Base-by-base conservation (phyloP, 2,113 vertebrate genomes). In the Oreochromis tanganicae region DNA sequence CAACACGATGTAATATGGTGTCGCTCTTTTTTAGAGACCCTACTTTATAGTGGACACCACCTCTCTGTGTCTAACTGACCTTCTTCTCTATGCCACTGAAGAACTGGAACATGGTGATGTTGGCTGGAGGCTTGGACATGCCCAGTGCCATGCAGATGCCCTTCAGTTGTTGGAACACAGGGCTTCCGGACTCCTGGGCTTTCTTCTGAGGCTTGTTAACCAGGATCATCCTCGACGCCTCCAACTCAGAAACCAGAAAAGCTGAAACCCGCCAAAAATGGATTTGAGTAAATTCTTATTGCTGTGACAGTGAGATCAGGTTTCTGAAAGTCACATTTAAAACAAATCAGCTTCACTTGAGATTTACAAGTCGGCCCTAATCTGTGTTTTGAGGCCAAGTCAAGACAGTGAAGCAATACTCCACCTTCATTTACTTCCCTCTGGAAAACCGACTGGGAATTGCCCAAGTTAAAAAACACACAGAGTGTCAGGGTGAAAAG, bases 61-160 rank as follows among this genome's bases (percentile, higher is more conserved):
- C 46, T 48, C 50, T 9, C 16, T 36, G 32, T 9, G 27, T 24
- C 7, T 21, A 10, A 85, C 93, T 75, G 41, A 99, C 99, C 96
- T 99, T 99, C 96, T 99, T 99, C 95, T 99, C 98, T 90, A 99
- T 99, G 78, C 99, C 99, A 79, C 97, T 99, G 96, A 99, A 99
- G 96, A 99, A 99, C 96, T 99, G 99, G 96, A 99, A 98, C 98
- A 99, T 99, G 43, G 97, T 97, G 96, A 99, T 99, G 96, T 97
- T 99, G 91, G 98, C 95, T 4, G 99, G 99, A 95, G 99, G 99
- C 93, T 99, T 99, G 92, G 98, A 99, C 99, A 99, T 99, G 91
- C 98, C 97, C 95, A 99, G 97, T 57, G 97, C 94, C 96, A 99
- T 96, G 94, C 99, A 99, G 96, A 99, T 98, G 66, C 97, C 97